phyloP scores from a whole-genome alignment of 2,888 invertebrate species.

The Latrodectus hesperus region DNA sequence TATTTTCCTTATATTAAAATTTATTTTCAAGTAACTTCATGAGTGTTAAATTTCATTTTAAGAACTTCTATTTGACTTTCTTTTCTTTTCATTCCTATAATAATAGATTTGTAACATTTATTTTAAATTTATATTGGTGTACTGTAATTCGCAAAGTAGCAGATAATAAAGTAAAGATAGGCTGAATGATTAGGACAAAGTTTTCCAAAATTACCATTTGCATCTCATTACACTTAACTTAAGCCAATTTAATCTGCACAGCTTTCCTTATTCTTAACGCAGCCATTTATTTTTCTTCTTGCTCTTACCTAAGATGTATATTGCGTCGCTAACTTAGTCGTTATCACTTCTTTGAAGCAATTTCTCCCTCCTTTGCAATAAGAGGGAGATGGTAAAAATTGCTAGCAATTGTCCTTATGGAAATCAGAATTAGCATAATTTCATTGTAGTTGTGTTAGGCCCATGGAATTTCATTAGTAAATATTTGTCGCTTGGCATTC shows the following conservation, averaged over 20 bases:
- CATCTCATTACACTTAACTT: slow-evolving; percentile 34
- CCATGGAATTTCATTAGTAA: slow-evolving; percentile 45
- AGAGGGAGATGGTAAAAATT: slow-evolving; percentile 11
- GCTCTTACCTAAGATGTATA: slow-evolving; percentile 8
- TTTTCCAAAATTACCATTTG: slow-evolving; percentile 24
- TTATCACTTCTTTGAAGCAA: slow-evolving; percentile 10
- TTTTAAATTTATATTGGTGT: too few species aligned
- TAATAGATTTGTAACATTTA: too few species aligned
- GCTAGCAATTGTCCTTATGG: slow-evolving; percentile 12
- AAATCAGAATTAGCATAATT: slow-evolving; percentile 49
- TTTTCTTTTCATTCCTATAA: too few species aligned
- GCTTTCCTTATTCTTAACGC: slow-evolving; percentile 3
- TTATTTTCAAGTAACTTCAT: too few species aligned
- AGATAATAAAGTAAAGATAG: neutral
- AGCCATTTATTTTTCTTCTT: slow-evolving; percentile 24
- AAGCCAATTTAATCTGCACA: slow-evolving; percentile 39
- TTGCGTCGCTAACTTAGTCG: neutral
- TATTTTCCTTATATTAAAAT: too few species aligned
- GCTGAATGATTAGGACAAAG: slow-evolving; percentile 17
- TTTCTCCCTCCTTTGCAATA: neutral
- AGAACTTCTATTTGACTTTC: too few species aligned
- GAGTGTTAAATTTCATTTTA: too few species aligned
- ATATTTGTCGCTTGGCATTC: slow-evolving; percentile 44
- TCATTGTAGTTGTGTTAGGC: slow-evolving; percentile 31
- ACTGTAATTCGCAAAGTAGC: too few species aligned